phyloP scores from a whole-genome alignment of 2,797 vertebrate species.

The Acanthiza pusilla region DNA sequence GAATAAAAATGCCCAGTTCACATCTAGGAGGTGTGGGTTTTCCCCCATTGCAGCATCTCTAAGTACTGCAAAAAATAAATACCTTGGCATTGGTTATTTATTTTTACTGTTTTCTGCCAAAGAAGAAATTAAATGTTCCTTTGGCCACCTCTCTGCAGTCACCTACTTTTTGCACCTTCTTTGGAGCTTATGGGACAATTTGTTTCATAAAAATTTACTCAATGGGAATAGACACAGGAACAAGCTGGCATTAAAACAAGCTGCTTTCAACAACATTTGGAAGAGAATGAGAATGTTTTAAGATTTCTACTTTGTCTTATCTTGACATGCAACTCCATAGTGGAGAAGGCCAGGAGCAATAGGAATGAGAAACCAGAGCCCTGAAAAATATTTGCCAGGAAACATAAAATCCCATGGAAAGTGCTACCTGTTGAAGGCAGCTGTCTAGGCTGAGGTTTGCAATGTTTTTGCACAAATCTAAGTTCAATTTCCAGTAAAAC shows the following conservation, averaged over 20 bases:
- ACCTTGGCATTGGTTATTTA: background rate
- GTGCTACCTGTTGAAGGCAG: background rate
- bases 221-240: rapidly evolving
- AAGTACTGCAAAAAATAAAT: constrained; percentile 18
- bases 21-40: background rate
- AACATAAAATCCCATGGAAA: background rate
- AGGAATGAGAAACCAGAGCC: background rate
- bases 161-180: background rate
- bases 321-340: background rate
- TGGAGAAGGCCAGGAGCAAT: background rate
- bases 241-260: background rate
- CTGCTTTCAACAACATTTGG: background rate
- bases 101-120: constrained; percentile 21
- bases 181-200: background rate
- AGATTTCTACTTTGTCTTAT: background rate
- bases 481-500: background rate
- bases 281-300: background rate
- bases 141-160: background rate
- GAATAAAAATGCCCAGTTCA: constrained; percentile 35
- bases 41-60: constrained; percentile 15
- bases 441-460: background rate
- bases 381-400: background rate
- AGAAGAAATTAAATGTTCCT: constrained; percentile 31
- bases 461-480: background rate
- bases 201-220: background rate